A percentile compares a stretch with the other conserved stretches of the same genome.
Conservation (phyloP, 2,888 invertebrate species). For the Mechanitis messenoides region DNA sequence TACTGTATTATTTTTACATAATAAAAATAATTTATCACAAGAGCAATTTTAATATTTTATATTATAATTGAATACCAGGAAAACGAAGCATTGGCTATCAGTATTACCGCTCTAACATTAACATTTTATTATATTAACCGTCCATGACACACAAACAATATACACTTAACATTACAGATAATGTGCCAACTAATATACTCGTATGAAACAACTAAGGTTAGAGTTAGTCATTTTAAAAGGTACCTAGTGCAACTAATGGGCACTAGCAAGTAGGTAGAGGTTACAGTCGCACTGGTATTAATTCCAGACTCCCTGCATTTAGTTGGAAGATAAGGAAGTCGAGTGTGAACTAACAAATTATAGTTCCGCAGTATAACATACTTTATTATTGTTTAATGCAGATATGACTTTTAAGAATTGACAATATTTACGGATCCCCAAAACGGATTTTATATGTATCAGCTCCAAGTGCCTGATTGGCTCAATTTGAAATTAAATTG, state of each 20-base stretch:
- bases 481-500: slow-evolving; percentile 16
- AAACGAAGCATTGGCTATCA: slow-evolving; percentile 3
- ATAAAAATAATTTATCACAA: too few relatives aligned
- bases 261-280: slow-evolving; percentile 14
- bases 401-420: too few relatives aligned
- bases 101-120: slow-evolving; percentile 1
- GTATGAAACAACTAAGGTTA: not conserved
- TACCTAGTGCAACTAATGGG: slow-evolving; percentile 21
- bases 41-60: too few relatives aligned
- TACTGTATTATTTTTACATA: too few relatives aligned
- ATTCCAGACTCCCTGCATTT: slow-evolving; percentile 23
- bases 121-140: slow-evolving; percentile 10
- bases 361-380: not conserved
- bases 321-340: slow-evolving; percentile 12
- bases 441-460: slow-evolving; percentile 7
- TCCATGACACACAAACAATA: slow-evolving; percentile 8
- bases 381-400: not conserved
- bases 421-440: not conserved
- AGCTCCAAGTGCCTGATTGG: not conserved
- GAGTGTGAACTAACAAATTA: not conserved
- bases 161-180: slow-evolving; percentile 1
- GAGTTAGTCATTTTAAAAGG: slow-evolving; percentile 1
- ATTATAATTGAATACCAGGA: not conserved
- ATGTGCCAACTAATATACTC: too few relatives aligned
- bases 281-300: slow-evolving; percentile 26